These are phyloP conservation scores for Mesochorus sp. DNA, from an alignment of 2,888 invertebrate genomes.

Conservation along the genomic window DNA sequence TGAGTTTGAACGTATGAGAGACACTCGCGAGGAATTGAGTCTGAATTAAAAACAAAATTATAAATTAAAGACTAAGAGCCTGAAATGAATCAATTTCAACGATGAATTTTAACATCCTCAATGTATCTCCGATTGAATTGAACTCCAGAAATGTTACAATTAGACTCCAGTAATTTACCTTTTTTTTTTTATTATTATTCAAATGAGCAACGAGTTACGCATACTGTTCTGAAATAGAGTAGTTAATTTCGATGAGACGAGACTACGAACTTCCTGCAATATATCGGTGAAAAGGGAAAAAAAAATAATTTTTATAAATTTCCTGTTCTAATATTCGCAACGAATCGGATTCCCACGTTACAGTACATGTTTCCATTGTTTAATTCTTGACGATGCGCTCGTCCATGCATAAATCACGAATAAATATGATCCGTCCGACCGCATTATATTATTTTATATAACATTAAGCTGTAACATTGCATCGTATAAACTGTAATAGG, in stretches of 20 bases:
- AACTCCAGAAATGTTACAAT: too few relatives aligned
- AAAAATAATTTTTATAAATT: conserved; percentile 17
- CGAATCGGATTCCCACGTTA: conserved; percentile 20
- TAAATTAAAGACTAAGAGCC: too few relatives aligned
- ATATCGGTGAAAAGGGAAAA: neutral
- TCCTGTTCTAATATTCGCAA: conserved; percentile 27
- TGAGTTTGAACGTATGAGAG: too few relatives aligned
- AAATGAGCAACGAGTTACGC: too few relatives aligned
- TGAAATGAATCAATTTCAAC: too few relatives aligned
- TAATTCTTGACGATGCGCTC: conserved; percentile 33
- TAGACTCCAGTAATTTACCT: neutral
- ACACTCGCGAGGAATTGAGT: too few relatives aligned
- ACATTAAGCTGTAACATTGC: conserved; percentile 31
- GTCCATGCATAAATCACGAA: conserved; percentile 31
- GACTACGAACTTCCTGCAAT: neutral
- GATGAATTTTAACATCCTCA: too few relatives aligned
- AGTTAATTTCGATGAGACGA: neutral
- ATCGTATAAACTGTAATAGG: conserved; percentile 3
- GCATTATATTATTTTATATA: conserved; percentile 29
- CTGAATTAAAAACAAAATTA: too few relatives aligned
- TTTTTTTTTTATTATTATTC: neutral
- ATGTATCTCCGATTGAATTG: too few relatives aligned
- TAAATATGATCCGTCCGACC: conserved; percentile 21
- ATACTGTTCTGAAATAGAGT: too few relatives aligned
- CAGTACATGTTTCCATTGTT: conserved; percentile 37